A percentile compares a stretch with the other conserved stretches of the same genome.
These are phyloP conservation scores for Caretta caretta DNA, from an alignment of 2,113 vertebrate species.

Conservation along the genomic window DNA sequence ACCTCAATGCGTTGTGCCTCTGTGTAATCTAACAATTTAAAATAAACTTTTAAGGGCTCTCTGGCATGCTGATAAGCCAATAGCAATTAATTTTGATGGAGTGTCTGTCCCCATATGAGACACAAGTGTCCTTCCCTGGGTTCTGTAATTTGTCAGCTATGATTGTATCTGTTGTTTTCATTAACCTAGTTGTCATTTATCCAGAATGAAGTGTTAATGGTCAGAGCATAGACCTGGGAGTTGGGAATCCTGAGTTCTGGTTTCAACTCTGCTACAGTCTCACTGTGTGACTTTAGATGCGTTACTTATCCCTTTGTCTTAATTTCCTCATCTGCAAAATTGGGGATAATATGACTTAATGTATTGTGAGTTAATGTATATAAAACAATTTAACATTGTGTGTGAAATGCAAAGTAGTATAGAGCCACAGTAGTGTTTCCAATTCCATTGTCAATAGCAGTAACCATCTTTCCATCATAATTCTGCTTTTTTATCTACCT, in stretches of 20 bases:
- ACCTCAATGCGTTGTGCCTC: background rate
- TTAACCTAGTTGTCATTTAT: background rate
- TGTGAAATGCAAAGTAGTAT: background rate
- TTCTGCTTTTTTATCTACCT: background rate
- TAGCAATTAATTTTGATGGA: background rate
- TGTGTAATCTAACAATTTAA: background rate
- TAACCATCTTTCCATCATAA: background rate
- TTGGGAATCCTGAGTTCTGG: background rate
- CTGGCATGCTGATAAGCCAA: background rate
- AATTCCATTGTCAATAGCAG: background rate
- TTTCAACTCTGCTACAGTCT: background rate
- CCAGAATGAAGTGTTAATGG: rapidly evolving
- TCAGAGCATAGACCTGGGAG: background rate
- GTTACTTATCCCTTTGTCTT: background rate
- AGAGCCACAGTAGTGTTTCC: background rate
- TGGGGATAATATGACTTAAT: background rate
- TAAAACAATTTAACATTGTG: background rate
- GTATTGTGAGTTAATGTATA: background rate
- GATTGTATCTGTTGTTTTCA: rapidly evolving
- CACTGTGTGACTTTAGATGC: background rate
- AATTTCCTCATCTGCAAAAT: background rate
- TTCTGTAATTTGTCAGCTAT: background rate
- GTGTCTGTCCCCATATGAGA: background rate
- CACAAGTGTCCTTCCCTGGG: background rate
- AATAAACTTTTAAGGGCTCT: background rate